A percentile compares a stretch with the other conserved stretches of the same genome.
phyloP scores from a whole-genome alignment of 2,113 vertebrate species.

The Eubucco bourcierii region DNA sequence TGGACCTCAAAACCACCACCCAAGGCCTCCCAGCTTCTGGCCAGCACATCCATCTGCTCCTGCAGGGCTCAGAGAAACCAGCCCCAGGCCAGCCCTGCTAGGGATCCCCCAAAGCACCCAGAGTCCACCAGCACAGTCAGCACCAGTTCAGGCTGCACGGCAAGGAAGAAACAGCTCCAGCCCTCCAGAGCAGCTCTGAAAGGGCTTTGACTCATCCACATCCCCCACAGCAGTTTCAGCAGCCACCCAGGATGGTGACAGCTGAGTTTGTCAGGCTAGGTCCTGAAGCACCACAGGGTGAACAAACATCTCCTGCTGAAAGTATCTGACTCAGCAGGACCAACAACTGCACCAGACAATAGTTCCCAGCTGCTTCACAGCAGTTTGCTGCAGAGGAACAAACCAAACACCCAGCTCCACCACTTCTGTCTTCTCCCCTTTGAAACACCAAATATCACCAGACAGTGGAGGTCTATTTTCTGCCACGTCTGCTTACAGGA shows the following conservation, averaged over 20 bases:
- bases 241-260: background rate
- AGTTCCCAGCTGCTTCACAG: background rate
- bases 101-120: background rate
- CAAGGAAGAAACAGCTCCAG: background rate
- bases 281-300: background rate
- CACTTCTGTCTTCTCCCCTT: background rate
- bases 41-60: background rate
- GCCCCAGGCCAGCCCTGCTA: accelerated
- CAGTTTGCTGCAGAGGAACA: background rate
- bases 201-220: constrained; percentile 17
- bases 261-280: background rate
- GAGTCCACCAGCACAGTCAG: background rate
- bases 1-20: accelerated
- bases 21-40: background rate
- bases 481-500: background rate
- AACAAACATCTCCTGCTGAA: constrained; percentile 36
- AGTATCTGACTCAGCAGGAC: constrained; percentile 36
- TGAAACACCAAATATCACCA: background rate
- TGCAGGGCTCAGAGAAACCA: background rate
- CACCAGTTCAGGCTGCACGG: background rate
- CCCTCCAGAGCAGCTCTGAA: background rate
- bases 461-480: background rate
- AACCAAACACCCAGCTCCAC: background rate
- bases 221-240: background rate
- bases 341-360: background rate